Base-by-base conservation (phyloP, 2,888 invertebrate species). In the Dasypolia templi region DNA sequence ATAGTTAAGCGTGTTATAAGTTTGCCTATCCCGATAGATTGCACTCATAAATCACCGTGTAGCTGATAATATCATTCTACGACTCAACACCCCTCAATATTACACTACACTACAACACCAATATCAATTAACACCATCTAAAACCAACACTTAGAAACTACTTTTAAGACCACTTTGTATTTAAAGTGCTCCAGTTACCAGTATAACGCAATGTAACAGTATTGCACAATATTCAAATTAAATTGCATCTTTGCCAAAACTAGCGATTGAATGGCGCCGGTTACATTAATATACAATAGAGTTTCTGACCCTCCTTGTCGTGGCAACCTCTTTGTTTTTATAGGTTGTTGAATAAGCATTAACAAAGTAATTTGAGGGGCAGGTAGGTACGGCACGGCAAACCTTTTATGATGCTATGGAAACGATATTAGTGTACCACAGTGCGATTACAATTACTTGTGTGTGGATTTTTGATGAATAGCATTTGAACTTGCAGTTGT, bases 181-280 rank as follows among this genome's bases (percentile, higher is more conserved):
- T 95, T 95, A 94, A 95, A 95, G 90, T 93, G 92, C 91, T 93
- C 89, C 93, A 91, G 92, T 90, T 91, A 90, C 91, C 89, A 91
- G 91, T 91, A 93, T 94, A 94, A 91, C 92, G 92, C 90, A 90
- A 91, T 92, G 92, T 94, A 94, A 94, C 93, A 91, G 93, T 93
- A 95, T 95, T 95, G 95, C 95, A 95, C 95, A 95, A 94, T 95
- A 96, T 96, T 96, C 95, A 96, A 96, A 96, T 96, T 94, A 94
- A 95, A 96, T 96, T 96, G 95, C 95, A 96, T 95, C 96, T 96
- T 96, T 96, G 96, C 96, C 95, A 95, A 96, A 96, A 96, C 95
- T 95, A 95, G 94, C 94, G 93, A 79, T 93, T 89, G 92, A 95
- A 95, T 92, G 91, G 95, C 93, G 93, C 92, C 94, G 93, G 92